Percentiles rank a stretch among this genome's conserved stretches.
These are phyloP conservation scores for Hoplias malabaricus DNA, from an alignment of 2,113 vertebrate genomes.

Conservation along the genomic window DNA sequence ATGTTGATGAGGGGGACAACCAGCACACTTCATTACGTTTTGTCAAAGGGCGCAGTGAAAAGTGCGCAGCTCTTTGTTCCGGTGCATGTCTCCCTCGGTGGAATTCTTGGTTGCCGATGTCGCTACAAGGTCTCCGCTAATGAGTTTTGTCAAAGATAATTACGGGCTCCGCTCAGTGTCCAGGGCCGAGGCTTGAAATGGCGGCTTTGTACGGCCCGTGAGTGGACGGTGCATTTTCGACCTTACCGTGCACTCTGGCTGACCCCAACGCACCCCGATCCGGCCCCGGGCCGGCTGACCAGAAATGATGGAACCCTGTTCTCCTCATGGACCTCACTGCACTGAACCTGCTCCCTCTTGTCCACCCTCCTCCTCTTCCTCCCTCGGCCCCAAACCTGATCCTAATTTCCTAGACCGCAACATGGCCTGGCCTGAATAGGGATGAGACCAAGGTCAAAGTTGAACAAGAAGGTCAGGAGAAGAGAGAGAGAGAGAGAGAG, in stretches of 20 bases:
- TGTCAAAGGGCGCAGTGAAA: conserved; percentile 81
- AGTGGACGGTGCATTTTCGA: conserved; percentile 69
- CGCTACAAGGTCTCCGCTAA: conserved; percentile 80
- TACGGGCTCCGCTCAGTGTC: conserved; percentile 71
- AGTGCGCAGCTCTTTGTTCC: conserved; percentile 78
- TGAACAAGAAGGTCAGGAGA: not conserved
- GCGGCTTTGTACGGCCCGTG: conserved; percentile 77
- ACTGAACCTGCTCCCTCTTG: not conserved
- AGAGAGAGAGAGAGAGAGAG: not conserved
- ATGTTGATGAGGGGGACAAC: conserved; percentile 73
- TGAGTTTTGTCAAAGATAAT: conserved; percentile 90
- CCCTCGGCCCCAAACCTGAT: not conserved
- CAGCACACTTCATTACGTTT: conserved; percentile 86
- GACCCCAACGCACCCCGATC: conserved; percentile 55
- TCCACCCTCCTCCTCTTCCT: not conserved
- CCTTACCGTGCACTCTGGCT: conserved; percentile 74
- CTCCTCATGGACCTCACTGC: not conserved
- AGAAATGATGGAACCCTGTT: not conserved
- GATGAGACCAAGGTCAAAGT: not conserved
- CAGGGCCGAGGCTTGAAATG: conserved; percentile 76
- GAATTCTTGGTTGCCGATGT: conserved; percentile 79
- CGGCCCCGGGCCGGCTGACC: not conserved
- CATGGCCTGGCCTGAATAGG: not conserved
- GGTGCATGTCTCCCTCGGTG: conserved; percentile 75
- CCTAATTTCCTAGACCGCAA: not conserved